Percentiles rank a stretch among this genome's conserved stretches.
Conservation (phyloP, 2,797 vertebrate species). For the Jordanella pulchra region DNA sequence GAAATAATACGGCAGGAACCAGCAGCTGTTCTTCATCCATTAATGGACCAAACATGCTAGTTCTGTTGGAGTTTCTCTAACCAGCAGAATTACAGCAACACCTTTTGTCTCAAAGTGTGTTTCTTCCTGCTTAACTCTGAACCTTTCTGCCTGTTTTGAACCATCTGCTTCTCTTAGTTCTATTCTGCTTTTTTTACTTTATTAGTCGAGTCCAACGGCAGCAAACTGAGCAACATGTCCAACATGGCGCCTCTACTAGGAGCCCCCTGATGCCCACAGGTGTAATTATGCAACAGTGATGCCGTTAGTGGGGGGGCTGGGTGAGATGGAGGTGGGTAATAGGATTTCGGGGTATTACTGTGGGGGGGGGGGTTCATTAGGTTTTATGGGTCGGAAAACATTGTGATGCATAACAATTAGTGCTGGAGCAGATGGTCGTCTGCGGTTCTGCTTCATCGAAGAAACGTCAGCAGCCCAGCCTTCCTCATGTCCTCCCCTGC, state of each 20-base stretch:
- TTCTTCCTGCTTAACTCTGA: slow-evolving; percentile 13
- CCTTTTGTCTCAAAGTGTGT: neutral
- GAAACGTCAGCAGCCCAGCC: slow-evolving; percentile 30
- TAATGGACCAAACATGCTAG: neutral
- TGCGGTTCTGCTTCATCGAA: slow-evolving; percentile 47
- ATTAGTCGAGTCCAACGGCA: slow-evolving; percentile 35
- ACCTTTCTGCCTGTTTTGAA: slow-evolving; percentile 3
- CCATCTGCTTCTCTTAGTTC: neutral
- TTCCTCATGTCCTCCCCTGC: neutral
- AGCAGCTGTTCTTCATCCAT: no score
- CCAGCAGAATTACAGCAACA: no score
- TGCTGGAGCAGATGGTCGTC: slow-evolving; percentile 76
- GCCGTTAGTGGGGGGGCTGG: slow-evolving; percentile 27
- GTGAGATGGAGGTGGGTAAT: slow-evolving; percentile 33
- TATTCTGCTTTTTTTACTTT: slow-evolving; percentile 1
- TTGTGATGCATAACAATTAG: slow-evolving; percentile 78
- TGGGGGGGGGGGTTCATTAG: slow-evolving; percentile 72
- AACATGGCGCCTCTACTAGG: slow-evolving; percentile 9
- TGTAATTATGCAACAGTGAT: slow-evolving; percentile 59
- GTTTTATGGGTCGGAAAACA: slow-evolving; percentile 78
- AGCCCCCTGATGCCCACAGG: slow-evolving; percentile 39
- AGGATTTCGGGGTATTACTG: slow-evolving; percentile 72
- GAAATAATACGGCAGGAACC: no score
- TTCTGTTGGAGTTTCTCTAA: no score
- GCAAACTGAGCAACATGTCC: slow-evolving; percentile 19